Conservation (phyloP, 2,888 invertebrate species). For the Tetranychus piercei region DNA sequence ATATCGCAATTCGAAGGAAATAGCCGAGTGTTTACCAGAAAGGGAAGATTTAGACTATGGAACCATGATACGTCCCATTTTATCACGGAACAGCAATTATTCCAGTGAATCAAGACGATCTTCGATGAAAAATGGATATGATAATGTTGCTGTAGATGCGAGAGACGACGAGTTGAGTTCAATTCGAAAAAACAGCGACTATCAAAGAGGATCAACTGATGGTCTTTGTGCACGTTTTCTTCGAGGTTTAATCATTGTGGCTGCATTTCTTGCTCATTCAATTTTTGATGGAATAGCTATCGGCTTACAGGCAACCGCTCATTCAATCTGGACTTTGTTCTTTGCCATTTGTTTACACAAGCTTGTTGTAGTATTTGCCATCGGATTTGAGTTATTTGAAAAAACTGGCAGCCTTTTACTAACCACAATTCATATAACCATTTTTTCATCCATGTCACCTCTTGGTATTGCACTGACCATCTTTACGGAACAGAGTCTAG, state of each 20-base stretch:
- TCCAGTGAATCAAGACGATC: no score
- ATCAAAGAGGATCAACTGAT: not conserved
- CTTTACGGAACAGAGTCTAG: constrained; percentile 17
- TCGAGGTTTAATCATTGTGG: constrained; percentile 54
- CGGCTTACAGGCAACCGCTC: constrained; percentile 49
- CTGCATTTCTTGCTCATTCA: constrained; percentile 67
- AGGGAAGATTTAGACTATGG: not conserved
- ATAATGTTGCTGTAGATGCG: no score
- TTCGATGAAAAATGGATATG: no score
- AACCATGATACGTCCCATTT: not conserved
- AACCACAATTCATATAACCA: constrained; percentile 40
- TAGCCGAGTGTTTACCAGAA: not conserved
- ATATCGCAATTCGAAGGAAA: not conserved
- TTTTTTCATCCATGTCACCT: constrained; percentile 60
- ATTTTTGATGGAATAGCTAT: constrained; percentile 67
- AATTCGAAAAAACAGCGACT: no score
- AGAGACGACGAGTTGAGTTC: no score
- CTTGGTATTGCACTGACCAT: constrained; percentile 38
- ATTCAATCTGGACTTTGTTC: constrained; percentile 60
- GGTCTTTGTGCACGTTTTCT: constrained; percentile 26
- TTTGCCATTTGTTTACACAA: constrained; percentile 67
- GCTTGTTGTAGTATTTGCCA: constrained; percentile 67
- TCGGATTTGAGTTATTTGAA: constrained; percentile 60
- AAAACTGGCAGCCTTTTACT: constrained; percentile 34
- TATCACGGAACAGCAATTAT: no score